These are phyloP conservation scores for Centropyge bicolor DNA, from an alignment of 2,797 vertebrate genomes.

Conservation along the genomic window DNA sequence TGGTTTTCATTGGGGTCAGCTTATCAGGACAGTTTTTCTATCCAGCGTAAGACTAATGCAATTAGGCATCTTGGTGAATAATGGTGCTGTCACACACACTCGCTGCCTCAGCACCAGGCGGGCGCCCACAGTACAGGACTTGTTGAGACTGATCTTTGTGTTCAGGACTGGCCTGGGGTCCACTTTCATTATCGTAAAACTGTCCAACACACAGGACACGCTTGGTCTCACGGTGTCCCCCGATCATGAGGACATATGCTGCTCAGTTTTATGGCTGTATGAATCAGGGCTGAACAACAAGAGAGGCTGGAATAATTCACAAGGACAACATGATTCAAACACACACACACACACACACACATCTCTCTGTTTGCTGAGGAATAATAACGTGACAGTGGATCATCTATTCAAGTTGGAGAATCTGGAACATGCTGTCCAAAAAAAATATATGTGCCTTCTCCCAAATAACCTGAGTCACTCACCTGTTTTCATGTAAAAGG, in stretches of 20 bases:
- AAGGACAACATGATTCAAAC: no score
- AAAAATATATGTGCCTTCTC: constrained; percentile 28
- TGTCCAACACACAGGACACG: constrained; percentile 59
- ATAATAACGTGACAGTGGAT: constrained; percentile 19
- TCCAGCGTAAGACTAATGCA: constrained; percentile 72
- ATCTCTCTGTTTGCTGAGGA: not conserved
- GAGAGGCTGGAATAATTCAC: no score
- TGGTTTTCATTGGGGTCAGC: constrained; percentile 45
- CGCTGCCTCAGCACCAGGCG: constrained; percentile 81
- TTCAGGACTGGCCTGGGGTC: constrained; percentile 69
- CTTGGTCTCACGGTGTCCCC: constrained; percentile 37
- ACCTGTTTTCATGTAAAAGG: constrained; percentile 75
- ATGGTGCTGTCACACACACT: constrained; percentile 82
- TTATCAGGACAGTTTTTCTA: constrained; percentile 60
- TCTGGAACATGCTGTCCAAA: constrained; percentile 51
- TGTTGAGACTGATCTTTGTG: constrained; percentile 78
- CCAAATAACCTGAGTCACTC: constrained; percentile 36
- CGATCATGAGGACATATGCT: constrained; percentile 70
- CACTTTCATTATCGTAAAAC: constrained; percentile 76
- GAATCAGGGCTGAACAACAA: constrained; percentile 10
- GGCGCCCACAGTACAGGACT: constrained; percentile 76
- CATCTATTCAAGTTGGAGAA: constrained; percentile 61
- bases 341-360: not conserved
- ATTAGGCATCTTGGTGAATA: constrained; percentile 80
- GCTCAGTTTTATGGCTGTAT: constrained; percentile 52